Evolutionary conservation across 2,888 invertebrate genomes (phyloP), one percentile per base, ranked within the genome.

Genomic region (Drosophila buzzatii): DNA sequence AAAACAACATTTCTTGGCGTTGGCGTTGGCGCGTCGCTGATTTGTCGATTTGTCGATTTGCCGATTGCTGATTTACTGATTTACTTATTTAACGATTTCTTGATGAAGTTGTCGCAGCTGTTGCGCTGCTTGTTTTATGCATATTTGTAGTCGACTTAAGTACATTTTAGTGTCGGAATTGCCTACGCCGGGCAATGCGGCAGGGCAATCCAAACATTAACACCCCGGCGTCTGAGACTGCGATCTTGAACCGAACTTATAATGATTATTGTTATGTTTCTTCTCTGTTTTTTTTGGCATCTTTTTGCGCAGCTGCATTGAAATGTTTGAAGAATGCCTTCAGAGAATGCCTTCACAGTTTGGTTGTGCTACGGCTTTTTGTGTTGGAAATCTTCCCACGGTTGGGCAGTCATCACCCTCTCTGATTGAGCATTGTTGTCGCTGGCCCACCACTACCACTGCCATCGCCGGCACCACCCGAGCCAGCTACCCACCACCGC

Each of bases 301-400:
- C 56, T 76, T 63, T 81, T 73, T 65, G 73, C 68, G 85, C 85
- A 89, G 90, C 90, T 90, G 90, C 83, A 70, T 33, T 45, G 72
- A 69, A 78, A 84, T 89, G 71, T 85, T 68, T 35, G 44, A n/a
- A n/a, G n/a, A 78, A 65, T 73, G 49, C 45, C 42, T 69, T 60
- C 23, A 52, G 51, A 65, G 42, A 89, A 85, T 85, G 51, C 83
- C 90, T 77, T 71, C 64, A 66, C 64, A 79, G 61, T 49, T 49
- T 53, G 51, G 57, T 49, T 72, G 60, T 52, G 70, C 79, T 68
- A 51, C 51, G 37, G 67, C 68, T 79, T 69, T 75, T 86, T 90
- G 91, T 90, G 69, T 66, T 64, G 64, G 59, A 85, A 90, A 90
- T 90, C 90, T 90, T 90, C 90, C 90, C 90, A 90, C 90, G 90